These are phyloP conservation scores for Plestiodon gilberti DNA, from an alignment of 2,113 vertebrate genomes.

Conservation along the genomic window DNA sequence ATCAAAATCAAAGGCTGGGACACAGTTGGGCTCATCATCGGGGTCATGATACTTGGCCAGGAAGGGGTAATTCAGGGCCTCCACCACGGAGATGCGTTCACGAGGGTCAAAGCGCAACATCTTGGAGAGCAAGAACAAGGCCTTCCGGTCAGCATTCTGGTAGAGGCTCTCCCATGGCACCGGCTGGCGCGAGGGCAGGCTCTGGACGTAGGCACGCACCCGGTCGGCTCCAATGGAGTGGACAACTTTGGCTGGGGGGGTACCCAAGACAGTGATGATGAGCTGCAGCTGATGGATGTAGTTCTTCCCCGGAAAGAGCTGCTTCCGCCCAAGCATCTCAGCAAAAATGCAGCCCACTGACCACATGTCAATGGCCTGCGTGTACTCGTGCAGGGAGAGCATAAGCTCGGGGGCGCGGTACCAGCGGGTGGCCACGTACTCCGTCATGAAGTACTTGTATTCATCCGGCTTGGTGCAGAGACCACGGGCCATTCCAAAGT, in stretches of 20 bases:
- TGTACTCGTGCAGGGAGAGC: constrained; percentile 91
- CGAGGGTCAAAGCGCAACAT: constrained; percentile 90
- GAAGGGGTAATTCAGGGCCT: constrained; percentile 88
- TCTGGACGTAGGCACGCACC: constrained; percentile 90
- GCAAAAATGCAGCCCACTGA: constrained; percentile 96
- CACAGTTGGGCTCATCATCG: constrained; percentile 92
- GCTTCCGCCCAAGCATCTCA: constrained; percentile 91
- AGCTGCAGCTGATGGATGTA: constrained; percentile 94
- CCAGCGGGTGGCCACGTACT: constrained; percentile 97
- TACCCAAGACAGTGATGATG: constrained; percentile 90
- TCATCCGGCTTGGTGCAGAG: constrained; percentile 86
- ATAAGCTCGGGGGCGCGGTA: constrained; percentile 95
- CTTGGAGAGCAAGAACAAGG: constrained; percentile 80
- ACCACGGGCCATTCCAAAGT: constrained; percentile 95
- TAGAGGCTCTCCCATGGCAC: constrained; percentile 84
- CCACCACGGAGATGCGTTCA: constrained; percentile 82
- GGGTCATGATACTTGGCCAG: constrained; percentile 91
- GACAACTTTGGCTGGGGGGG: constrained; percentile 84
- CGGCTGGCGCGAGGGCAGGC: constrained; percentile 82
- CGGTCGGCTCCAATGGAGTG: constrained; percentile 89
- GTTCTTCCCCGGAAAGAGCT: constrained; percentile 92
- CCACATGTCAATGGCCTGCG: constrained; percentile 93
- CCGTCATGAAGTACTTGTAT: constrained; percentile 91
- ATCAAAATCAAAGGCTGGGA: constrained; percentile 93
- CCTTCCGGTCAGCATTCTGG: constrained; percentile 81